Conservation (phyloP, 2,113 vertebrate species). For the Leptocoma aspasia region DNA sequence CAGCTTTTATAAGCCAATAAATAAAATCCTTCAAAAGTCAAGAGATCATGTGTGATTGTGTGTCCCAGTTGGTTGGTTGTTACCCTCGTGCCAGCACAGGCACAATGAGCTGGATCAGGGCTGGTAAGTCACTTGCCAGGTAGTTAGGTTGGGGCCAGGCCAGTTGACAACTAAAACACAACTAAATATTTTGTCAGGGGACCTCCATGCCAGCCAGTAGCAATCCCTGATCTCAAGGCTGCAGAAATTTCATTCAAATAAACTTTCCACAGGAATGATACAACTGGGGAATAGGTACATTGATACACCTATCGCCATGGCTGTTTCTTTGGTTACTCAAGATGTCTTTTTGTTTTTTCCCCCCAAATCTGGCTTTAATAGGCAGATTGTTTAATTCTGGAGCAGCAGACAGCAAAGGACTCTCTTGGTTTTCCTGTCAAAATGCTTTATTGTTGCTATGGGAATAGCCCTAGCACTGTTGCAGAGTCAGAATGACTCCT, state of each 20-base stretch:
- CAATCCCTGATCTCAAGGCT: not conserved
- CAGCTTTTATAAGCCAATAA: not conserved
- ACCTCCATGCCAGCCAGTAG: not conserved
- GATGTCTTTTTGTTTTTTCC: not conserved
- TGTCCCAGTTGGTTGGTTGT: not conserved
- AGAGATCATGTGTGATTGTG: not conserved
- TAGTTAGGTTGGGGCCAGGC: not conserved
- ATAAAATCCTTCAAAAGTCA: not conserved
- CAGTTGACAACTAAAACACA: not conserved
- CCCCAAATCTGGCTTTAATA: not conserved
- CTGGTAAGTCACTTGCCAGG: no score
- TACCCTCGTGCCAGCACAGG: not conserved
- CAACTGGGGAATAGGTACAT: not conserved
- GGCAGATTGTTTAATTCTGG: not conserved
- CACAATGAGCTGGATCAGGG: not conserved
- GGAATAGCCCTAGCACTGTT: not conserved
- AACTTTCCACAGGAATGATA: not conserved
- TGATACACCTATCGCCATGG: accelerated
- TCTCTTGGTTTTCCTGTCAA: not conserved
- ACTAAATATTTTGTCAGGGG: not conserved
- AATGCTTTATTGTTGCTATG: constrained; percentile 10
- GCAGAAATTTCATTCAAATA: not conserved
- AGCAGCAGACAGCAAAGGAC: not conserved
- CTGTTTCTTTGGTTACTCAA: not conserved
- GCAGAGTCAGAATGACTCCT: not conserved